Evolutionary conservation across 1,140 invertebrate species (phyloP).

Genomic region (Nylanderia fulva): DNA sequence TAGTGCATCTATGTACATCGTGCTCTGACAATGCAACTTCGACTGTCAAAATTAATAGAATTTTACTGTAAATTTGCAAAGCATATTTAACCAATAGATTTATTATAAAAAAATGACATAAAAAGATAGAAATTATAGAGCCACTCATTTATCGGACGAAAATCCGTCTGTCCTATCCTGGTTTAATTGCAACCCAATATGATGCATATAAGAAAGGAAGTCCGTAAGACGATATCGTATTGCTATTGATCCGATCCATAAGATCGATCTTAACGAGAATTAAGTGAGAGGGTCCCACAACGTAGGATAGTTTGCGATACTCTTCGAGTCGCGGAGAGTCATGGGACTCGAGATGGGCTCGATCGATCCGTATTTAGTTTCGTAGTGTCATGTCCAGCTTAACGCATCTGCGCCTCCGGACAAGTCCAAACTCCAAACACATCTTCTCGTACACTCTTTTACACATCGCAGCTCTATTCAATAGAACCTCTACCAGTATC

Average conservation of each 20-base stretch:
- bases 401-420: constrained; percentile 84
- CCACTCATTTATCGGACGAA: not conserved
- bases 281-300: constrained; percentile 76
- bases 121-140: not conserved
- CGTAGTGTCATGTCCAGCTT: constrained; percentile 84
- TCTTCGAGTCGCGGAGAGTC: constrained; percentile 69
- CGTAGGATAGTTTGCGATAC: constrained; percentile 76
- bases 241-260: constrained; percentile 66
- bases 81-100: not conserved
- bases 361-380: constrained; percentile 82
- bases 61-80: not conserved
- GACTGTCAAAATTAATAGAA: not conserved
- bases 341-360: constrained; percentile 52
- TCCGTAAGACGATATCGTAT: constrained; percentile 62
- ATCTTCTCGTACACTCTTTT: constrained; percentile 66
- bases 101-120: not conserved
- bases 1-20: not conserved
- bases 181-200: constrained; percentile 35
- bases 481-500: constrained; percentile 25
- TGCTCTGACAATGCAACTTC: not conserved
- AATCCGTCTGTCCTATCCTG: not conserved
- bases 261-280: constrained; percentile 75
- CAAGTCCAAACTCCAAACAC: constrained; percentile 82
- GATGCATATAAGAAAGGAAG: constrained; percentile 39
- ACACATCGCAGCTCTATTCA: constrained; percentile 81